Evolutionary conservation across 2,888 invertebrate species (phyloP).

Genomic region (Eremobia ochroleuca): DNA sequence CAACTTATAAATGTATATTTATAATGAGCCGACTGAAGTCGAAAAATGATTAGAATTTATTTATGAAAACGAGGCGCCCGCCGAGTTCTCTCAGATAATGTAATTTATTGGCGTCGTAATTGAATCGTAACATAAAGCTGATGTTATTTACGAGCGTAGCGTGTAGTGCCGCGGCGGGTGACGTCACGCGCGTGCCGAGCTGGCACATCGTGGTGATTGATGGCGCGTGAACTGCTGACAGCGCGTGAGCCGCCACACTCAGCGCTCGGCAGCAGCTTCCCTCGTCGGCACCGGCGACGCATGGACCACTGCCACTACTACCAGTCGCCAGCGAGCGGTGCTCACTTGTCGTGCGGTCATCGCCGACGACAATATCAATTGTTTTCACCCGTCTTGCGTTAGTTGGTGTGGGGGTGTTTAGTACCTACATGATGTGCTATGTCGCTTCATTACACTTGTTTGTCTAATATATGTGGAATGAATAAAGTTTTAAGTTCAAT

Average conservation of each 20-base stretch:
- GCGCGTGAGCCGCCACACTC: background rate
- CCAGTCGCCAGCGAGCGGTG: background rate
- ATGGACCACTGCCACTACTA: too few species aligned
- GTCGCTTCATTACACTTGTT: too few species aligned
- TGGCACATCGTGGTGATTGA: background rate
- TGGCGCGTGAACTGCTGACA: conserved; percentile 3
- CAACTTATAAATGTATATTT: conserved; percentile 20
- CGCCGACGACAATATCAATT: background rate
- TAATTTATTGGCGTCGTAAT: conserved; percentile 55
- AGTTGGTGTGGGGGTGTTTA: too few species aligned
- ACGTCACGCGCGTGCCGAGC: conserved; percentile 19
- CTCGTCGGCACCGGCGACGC: background rate
- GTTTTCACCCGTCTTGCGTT: too few species aligned
- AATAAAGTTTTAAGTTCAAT: too few species aligned
- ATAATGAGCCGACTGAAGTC: conserved; percentile 22
- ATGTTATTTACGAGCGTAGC: conserved; percentile 52
- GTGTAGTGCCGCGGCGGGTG: conserved; percentile 8
- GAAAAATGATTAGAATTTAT: conserved; percentile 54
- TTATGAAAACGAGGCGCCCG: conserved; percentile 18
- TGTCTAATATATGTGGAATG: too few species aligned
- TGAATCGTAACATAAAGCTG: conserved; percentile 61
- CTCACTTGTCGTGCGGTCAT: background rate
- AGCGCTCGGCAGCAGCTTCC: background rate
- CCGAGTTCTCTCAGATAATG: conserved; percentile 35
- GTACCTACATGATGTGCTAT: too few species aligned